Evolutionary conservation across 2,888 invertebrate genomes (phyloP), one percentile per base, ranked within the genome.

Genomic region (Andrena marginata): DNA sequence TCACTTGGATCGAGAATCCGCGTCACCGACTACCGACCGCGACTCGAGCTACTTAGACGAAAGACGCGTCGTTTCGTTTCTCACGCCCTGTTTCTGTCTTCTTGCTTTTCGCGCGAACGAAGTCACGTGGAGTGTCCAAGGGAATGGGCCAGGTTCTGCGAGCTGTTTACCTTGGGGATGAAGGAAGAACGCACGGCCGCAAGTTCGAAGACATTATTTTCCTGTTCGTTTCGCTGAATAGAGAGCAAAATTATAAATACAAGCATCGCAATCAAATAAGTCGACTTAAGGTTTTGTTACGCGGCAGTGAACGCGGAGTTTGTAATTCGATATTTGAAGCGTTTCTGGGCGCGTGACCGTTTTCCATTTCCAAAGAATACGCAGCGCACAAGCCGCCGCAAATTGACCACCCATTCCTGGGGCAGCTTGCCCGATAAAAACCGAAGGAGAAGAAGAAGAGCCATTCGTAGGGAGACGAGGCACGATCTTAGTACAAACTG

Each of bases 401-500:
- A 23, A 10, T 8, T 56, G 26, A 13, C 23, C 20, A 23, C 20
- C 23, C 23, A 23, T 56, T 56, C 23, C 23, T 56, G 20, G 10
- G 16, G 4, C 56, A 56, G 10, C 10, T 26, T 56, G 23, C 13
- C 4, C 56, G 56, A 56, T 56, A 56, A 56, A 13, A 26, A 16
- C 42, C 42, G 42, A 42, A 10, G 10, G 10, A 16, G 1, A 64
- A 65, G 29, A n/a, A 31, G 56, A 20, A 20, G 10, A 26, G 23
- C 13, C 33, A 67, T 23, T 80, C 56, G 67, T 65, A 67, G 78
- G 69, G 51, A 69, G 63, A 35, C 74, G 76, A 81, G 77, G 84
- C 81, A 65, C 69, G 67, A 77, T 82, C 42, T 70, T 81, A 83
- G 81, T 89, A 89, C 89, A 89, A 89, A 89, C 70, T 84, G 75